A percentile compares a stretch with the other conserved stretches of the same genome.
These are phyloP conservation scores for Mycalesis mineus DNA, from an alignment of 2,888 invertebrate genomes.

Conservation along the genomic window DNA sequence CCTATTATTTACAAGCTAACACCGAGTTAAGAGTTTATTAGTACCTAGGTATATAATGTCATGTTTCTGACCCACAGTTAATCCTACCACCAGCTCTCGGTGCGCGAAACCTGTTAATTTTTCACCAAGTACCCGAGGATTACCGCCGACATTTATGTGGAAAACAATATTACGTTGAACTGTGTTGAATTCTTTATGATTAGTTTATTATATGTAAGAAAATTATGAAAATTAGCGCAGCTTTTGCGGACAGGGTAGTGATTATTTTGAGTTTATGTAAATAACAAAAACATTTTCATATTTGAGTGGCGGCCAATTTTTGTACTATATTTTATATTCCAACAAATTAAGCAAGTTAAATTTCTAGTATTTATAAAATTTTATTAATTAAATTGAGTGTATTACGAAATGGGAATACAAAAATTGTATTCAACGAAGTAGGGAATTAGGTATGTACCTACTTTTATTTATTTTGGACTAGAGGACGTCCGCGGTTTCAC, in stretches of 20 bases:
- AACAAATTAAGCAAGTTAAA: too few relatives aligned
- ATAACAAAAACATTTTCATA: not conserved
- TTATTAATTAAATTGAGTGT: too few relatives aligned
- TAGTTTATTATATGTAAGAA: not conserved
- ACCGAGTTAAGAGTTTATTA: too few relatives aligned
- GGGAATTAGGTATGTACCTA: too few relatives aligned
- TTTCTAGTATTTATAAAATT: too few relatives aligned
- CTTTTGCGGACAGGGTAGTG: not conserved
- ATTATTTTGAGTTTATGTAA: too few relatives aligned
- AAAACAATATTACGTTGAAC: constrained; percentile 9
- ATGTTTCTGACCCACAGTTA: not conserved
- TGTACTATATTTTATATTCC: not conserved
- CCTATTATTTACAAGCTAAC: not conserved
- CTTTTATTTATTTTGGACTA: too few relatives aligned
- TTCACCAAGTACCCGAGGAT: constrained; percentile 9
- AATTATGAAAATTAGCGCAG: not conserved
- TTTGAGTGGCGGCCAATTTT: not conserved
- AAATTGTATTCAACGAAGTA: too few relatives aligned
- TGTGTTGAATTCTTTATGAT: constrained; percentile 5
- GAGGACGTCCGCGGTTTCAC: too few relatives aligned
- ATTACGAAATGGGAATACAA: too few relatives aligned
- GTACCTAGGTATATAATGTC: not conserved
- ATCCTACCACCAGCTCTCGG: not conserved
- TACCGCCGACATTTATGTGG: constrained; percentile 8
- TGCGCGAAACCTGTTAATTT: constrained; percentile 2